Percentiles rank a stretch among this genome's conserved stretches.
phyloP scores from a whole-genome alignment of 2,888 invertebrate species.

The Protodeltote pygarga region DNA sequence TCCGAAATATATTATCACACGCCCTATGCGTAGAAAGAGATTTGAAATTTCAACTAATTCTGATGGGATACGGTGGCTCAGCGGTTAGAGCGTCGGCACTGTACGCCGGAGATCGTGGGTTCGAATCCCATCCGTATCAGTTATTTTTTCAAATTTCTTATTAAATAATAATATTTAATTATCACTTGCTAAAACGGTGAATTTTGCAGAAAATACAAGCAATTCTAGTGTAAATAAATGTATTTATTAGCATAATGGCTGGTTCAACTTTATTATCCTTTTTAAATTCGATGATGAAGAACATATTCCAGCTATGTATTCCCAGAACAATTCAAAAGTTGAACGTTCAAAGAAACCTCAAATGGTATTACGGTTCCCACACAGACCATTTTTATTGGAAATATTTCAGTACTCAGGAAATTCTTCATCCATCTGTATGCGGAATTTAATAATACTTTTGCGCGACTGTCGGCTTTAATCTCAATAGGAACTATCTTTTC shows the following conservation, averaged over 20 bases:
- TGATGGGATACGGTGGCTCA: too few species aligned
- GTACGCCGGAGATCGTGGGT: too few species aligned
- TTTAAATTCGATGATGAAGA: too few species aligned
- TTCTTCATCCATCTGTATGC: conserved; percentile 1
- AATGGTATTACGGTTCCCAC: not conserved
- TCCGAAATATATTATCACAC: too few species aligned
- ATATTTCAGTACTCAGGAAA: conserved; percentile 7
- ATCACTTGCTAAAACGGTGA: not conserved
- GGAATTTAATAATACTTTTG: conserved; percentile 7
- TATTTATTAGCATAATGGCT: too few species aligned
- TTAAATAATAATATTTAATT: too few species aligned
- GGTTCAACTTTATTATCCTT: too few species aligned
- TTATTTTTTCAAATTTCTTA: too few species aligned
- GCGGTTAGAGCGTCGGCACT: too few species aligned
- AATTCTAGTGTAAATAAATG: not conserved
- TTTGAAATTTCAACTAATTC: too few species aligned
- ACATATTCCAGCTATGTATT: not conserved
- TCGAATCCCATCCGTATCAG: too few species aligned
- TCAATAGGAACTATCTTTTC: not conserved
- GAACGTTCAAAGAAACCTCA: not conserved
- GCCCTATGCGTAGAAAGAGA: too few species aligned
- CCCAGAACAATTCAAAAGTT: not conserved
- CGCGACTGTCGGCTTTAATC: not conserved
- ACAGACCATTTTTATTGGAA: conserved; percentile 11
- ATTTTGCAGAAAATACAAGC: not conserved